Conservation (phyloP, 2,888 invertebrate genomes). For the Pandemis heparana region DNA sequence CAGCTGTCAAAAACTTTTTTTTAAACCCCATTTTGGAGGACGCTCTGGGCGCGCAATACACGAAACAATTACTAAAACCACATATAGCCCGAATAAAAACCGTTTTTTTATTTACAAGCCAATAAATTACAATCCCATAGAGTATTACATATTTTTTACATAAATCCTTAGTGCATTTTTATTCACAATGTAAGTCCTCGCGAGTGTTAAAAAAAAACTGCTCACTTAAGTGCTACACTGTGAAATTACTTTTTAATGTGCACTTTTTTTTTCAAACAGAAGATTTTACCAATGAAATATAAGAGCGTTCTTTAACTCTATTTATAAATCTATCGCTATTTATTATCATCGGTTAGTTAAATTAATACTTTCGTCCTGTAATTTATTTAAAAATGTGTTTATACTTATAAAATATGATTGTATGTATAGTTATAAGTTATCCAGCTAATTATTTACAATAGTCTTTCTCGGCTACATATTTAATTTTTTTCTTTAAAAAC, state of each 20-base stretch:
- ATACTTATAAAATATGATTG: conserved; percentile 69
- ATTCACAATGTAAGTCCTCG: conserved; percentile 71
- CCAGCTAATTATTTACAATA: conserved; percentile 80
- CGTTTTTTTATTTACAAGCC: conserved; percentile 58
- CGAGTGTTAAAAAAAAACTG: conserved; percentile 29
- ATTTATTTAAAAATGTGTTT: conserved; percentile 66
- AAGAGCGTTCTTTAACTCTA: conserved; percentile 50
- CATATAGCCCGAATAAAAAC: conserved; percentile 49
- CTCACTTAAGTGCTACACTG: conserved; percentile 44
- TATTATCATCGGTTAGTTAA: conserved; percentile 78
- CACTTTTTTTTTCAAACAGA: conserved; percentile 53
- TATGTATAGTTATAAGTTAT: conserved; percentile 66
- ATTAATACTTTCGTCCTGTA: conserved; percentile 76
- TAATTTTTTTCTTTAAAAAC: conserved; percentile 59
- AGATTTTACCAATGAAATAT: conserved; percentile 42
- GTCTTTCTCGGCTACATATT: conserved; percentile 74
- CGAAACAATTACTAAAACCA: conserved; percentile 52
- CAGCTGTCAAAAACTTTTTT: conserved; percentile 28
- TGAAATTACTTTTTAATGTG: conserved; percentile 62
- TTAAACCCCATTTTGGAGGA: neutral
- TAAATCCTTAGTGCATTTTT: conserved; percentile 72
- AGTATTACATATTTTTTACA: conserved; percentile 72
- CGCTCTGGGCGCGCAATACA: conserved; percentile 25
- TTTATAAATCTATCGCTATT: conserved; percentile 70
- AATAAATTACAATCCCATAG: conserved; percentile 70